A percentile compares a stretch with the other conserved stretches of the same genome.
Conservation (phyloP, 2,797 vertebrate genomes). For the Lepilemur ruficaudatus region DNA sequence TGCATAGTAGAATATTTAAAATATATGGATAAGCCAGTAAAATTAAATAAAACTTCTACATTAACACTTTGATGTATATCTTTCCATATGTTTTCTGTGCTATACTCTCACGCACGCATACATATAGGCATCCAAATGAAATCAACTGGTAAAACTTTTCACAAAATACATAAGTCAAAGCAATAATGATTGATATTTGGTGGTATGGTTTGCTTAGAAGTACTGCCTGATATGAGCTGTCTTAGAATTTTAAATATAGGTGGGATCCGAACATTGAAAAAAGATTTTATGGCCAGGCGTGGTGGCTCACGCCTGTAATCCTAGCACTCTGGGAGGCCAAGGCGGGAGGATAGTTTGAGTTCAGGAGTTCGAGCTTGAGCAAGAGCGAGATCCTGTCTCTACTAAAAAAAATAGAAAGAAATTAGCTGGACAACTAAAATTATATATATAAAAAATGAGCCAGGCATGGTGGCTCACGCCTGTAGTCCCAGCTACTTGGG, state of each 20-base stretch:
- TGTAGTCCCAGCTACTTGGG: no score
- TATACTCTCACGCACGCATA: background rate
- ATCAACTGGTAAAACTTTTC: background rate
- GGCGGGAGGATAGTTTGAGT: no score
- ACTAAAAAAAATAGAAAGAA: no score
- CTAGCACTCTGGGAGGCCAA: no score
- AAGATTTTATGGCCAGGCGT: background rate
- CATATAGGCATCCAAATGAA: background rate
- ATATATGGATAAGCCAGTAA: background rate
- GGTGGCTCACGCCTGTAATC: no score
- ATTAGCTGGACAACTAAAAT: no score
- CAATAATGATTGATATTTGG: background rate
- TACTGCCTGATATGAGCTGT: background rate
- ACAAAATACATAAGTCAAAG: background rate
- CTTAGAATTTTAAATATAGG: constrained; percentile 20
- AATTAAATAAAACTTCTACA: background rate
- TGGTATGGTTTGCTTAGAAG: background rate
- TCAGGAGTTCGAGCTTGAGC: no score
- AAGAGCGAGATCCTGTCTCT: no score
- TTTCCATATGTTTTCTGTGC: constrained; percentile 33
- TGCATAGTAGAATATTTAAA: background rate
- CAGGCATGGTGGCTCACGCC: no score
- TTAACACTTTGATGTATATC: background rate
- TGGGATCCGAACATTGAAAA: background rate
- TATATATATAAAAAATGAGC: no score